Evolutionary conservation across 1,140 invertebrate genomes (phyloP).

Genomic region (Aphelinus atriplicis): DNA sequence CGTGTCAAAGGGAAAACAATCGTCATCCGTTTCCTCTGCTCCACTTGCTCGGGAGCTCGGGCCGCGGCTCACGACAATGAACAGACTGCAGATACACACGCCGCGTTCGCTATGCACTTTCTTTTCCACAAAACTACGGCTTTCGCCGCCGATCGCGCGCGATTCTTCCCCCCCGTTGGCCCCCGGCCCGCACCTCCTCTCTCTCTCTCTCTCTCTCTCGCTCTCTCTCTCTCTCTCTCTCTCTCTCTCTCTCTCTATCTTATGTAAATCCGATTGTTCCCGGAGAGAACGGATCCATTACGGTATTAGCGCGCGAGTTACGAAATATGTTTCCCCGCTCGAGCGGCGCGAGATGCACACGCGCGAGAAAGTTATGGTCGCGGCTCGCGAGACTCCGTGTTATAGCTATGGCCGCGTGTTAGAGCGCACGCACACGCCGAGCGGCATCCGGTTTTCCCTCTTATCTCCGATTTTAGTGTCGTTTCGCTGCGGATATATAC

Average conservation of each 20-base stretch:
- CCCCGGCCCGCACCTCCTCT: no score
- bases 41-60: slow-evolving; percentile 19
- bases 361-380: not conserved
- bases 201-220: no score
- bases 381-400: not conserved
- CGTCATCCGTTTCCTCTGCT: slow-evolving; percentile 12
- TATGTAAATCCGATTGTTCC: slow-evolving; percentile 40
- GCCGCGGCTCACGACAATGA: slow-evolving; percentile 19
- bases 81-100: slow-evolving; percentile 9
- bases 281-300: slow-evolving; percentile 24
- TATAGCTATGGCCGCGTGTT: not conserved
- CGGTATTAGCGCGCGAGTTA: slow-evolving; percentile 15
- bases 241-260: slow-evolving; percentile 6
- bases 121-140: slow-evolving; percentile 30
- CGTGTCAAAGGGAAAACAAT: slow-evolving; percentile 5
- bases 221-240: no score
- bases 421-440: not conserved
- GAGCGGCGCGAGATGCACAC: not conserved
- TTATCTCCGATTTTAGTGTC: not conserved
- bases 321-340: slow-evolving; percentile 22
- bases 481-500: not conserved
- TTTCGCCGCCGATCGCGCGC: not conserved
- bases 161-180: no score
- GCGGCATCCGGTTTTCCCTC: not conserved
- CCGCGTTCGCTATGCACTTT: slow-evolving; percentile 29